These are phyloP conservation scores for Acanthiza pusilla DNA, from an alignment of 2,797 vertebrate genomes.

Conservation along the genomic window DNA sequence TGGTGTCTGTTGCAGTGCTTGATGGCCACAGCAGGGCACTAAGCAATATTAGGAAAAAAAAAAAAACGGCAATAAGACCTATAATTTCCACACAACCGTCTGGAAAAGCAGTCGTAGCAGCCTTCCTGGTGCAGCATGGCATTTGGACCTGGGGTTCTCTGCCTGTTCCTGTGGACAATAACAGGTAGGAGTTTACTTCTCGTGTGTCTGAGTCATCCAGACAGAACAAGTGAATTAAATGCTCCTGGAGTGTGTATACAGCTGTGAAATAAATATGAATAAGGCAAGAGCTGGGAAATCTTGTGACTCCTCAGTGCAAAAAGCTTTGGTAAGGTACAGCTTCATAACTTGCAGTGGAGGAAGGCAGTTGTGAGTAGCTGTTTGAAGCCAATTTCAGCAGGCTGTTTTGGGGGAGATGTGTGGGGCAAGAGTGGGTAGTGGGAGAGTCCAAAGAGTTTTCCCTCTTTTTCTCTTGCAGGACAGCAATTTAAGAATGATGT, in stretches of 20 bases:
- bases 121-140: conserved; percentile 40
- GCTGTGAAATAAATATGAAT: neutral
- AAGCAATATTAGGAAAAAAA: neutral
- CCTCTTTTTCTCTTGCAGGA: neutral
- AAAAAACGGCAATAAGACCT: neutral
- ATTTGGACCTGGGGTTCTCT: neutral
- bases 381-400: neutral
- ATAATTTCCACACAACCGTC: neutral
- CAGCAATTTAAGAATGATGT: neutral
- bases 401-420: neutral
- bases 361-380: neutral
- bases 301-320: neutral
- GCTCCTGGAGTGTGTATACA: neutral
- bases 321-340: neutral
- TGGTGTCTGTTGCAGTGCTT: conserved; percentile 49
- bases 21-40: neutral
- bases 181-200: conserved; percentile 58
- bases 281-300: neutral
- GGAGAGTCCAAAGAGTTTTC: neutral
- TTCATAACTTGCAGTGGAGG: rapidly evolving
- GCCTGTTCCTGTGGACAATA: conserved; percentile 48
- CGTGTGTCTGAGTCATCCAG: neutral
- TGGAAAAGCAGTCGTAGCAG: neutral
- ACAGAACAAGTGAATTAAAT: neutral
- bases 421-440: neutral